phyloP scores from a whole-genome alignment of 2,888 invertebrate species.

The Agapetus fuscipes region DNA sequence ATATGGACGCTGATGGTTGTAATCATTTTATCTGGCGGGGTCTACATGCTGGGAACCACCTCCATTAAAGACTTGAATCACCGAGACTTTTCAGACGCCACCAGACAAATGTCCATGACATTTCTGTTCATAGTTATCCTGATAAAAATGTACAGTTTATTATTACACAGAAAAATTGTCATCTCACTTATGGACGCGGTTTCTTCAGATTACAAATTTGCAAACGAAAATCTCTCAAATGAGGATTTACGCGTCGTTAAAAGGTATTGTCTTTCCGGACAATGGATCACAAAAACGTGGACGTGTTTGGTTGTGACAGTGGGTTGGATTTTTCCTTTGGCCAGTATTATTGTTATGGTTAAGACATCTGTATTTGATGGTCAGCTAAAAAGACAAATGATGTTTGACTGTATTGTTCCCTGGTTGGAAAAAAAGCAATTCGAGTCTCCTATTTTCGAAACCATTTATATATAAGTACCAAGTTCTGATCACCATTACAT shows the following conservation, averaged over 20 bases:
- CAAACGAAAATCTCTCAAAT: slow-evolving; percentile 21
- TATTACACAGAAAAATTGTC: slow-evolving; percentile 25
- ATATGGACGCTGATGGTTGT: no score
- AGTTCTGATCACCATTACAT: no score
- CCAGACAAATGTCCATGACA: slow-evolving; percentile 16
- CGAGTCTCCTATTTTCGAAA: slow-evolving; percentile 25
- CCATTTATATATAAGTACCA: no score
- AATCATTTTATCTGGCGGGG: no score
- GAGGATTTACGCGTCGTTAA: slow-evolving; percentile 27
- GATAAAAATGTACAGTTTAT: slow-evolving; percentile 23
- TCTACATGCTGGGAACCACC: slow-evolving; percentile 3
- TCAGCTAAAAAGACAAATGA: slow-evolving; percentile 26
- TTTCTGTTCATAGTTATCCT: slow-evolving; percentile 10
- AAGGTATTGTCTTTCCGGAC: slow-evolving; percentile 26
- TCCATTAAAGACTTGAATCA: slow-evolving; percentile 4
- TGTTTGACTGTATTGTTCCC: slow-evolving; percentile 31
- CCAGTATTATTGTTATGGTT: slow-evolving; percentile 28
- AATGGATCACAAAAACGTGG: slow-evolving; percentile 29
- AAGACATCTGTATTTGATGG: slow-evolving; percentile 25
- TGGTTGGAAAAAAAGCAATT: slow-evolving; percentile 16
- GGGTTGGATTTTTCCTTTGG: slow-evolving; percentile 28
- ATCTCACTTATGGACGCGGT: slow-evolving; percentile 26
- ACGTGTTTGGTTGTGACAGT: slow-evolving; percentile 24
- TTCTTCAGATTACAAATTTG: slow-evolving; percentile 28
- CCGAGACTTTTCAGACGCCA: slow-evolving; percentile 12